These are phyloP conservation scores for Jacana jacana DNA, from an alignment of 2,113 vertebrate species.

Conservation along the genomic window DNA sequence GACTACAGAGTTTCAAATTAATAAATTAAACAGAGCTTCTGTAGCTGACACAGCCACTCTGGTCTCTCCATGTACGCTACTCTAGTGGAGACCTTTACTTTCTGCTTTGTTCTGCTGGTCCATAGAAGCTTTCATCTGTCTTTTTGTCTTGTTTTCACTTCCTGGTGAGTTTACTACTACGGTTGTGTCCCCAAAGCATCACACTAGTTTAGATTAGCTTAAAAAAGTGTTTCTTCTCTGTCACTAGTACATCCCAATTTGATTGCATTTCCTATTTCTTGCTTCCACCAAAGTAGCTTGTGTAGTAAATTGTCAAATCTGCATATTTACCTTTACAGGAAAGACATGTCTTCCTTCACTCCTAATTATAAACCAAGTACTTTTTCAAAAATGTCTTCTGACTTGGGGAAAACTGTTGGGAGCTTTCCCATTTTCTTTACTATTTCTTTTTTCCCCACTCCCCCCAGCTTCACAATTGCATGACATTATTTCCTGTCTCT, in stretches of 20 bases:
- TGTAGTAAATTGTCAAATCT: not conserved
- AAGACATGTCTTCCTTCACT: not conserved
- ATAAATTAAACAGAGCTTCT: not conserved
- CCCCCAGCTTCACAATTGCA: not conserved
- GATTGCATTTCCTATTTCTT: not conserved
- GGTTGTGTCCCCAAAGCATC: not conserved
- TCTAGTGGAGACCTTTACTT: not conserved
- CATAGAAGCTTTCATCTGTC: not conserved
- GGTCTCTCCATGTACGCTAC: not conserved
- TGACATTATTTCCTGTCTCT: not conserved
- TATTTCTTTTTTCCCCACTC: not conserved
- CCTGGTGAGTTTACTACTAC: not conserved
- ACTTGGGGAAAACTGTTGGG: not conserved
- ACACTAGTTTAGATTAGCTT: not conserved
- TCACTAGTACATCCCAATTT: not conserved
- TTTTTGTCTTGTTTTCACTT: not conserved
- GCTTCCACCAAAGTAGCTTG: not conserved
- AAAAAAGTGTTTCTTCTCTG: not conserved
- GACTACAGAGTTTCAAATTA: not conserved
- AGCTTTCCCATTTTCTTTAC: not conserved
- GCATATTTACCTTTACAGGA: not conserved
- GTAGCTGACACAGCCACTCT: not conserved
- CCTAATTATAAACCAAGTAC: not conserved
- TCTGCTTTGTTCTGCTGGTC: not conserved
- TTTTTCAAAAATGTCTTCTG: not conserved